Evolutionary conservation across 2,888 invertebrate genomes (phyloP).

Genomic region (Dasypogon diadema): DNA sequence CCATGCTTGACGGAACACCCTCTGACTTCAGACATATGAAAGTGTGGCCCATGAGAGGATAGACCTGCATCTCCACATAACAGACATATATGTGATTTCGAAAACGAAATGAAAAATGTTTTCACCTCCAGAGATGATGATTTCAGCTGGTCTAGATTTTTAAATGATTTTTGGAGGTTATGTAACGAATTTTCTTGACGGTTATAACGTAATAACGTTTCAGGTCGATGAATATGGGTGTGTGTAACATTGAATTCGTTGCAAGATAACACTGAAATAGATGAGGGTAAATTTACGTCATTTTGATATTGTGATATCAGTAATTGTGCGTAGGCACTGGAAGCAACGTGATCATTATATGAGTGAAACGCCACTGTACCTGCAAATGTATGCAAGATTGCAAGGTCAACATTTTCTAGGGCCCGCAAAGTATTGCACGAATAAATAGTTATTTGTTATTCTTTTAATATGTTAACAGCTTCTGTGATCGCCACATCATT

Average conservation of each 20-base stretch:
- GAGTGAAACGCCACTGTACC: too few relatives aligned
- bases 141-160: constrained; percentile 15
- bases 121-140: constrained; percentile 10
- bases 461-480: too few relatives aligned
- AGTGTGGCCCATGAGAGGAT: constrained; percentile 1
- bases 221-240: constrained; percentile 29
- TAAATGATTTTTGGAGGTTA: constrained; percentile 25
- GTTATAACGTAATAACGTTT: constrained; percentile 14
- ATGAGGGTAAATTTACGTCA: neutral
- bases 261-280: neutral
- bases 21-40: constrained; percentile 21
- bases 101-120: constrained; percentile 48
- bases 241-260: constrained; percentile 20
- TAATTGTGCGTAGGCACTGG: too few relatives aligned
- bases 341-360: too few relatives aligned
- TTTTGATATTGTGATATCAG: neutral
- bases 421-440: too few relatives aligned
- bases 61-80: neutral
- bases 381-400: too few relatives aligned
- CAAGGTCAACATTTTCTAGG: too few relatives aligned
- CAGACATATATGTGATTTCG: constrained; percentile 43
- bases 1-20: constrained; percentile 49
- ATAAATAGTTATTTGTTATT: too few relatives aligned
- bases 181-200: constrained; percentile 5
- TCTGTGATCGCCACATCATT: too few relatives aligned